Percentiles rank a stretch among this genome's conserved stretches.
These are phyloP conservation scores for Neolamprologus toae DNA, from an alignment of 2,113 vertebrate species.

Conservation along the genomic window DNA sequence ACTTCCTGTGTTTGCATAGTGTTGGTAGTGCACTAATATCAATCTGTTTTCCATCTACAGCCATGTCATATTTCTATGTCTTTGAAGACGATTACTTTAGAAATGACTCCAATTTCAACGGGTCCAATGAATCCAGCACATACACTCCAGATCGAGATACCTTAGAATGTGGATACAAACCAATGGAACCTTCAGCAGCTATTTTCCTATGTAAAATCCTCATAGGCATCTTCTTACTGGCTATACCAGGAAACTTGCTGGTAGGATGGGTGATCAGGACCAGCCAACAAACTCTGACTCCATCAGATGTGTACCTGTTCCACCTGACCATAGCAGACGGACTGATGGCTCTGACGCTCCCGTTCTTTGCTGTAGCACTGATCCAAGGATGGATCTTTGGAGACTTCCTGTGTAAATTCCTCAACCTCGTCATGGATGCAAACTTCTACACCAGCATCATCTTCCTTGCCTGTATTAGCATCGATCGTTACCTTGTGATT, in stretches of 20 bases:
- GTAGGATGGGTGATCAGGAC: constrained; percentile 59
- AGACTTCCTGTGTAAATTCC: constrained; percentile 51
- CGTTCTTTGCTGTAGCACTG: constrained; percentile 12
- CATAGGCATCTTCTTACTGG: constrained; percentile 51
- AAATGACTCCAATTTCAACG: fast-evolving
- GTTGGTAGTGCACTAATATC: not conserved
- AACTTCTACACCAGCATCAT: constrained; percentile 75
- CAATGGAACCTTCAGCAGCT: not conserved
- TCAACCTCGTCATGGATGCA: constrained; percentile 42
- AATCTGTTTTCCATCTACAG: not conserved
- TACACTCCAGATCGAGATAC: not conserved
- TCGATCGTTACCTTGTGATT: constrained; percentile 66
- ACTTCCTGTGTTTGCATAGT: not conserved
- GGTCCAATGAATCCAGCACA: not conserved
- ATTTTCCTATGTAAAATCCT: not conserved
- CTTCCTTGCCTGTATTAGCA: constrained; percentile 69
- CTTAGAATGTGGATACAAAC: fast-evolving
- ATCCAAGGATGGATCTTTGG: constrained; percentile 63
- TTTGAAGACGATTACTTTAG: fast-evolving
- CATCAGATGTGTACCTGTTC: constrained; percentile 65
- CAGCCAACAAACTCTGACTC: constrained; percentile 20
- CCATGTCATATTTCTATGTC: fast-evolving
- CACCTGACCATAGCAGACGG: constrained; percentile 64
- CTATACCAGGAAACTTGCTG: constrained; percentile 62
- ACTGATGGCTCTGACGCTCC: constrained; percentile 63